Conservation (phyloP, 2,797 vertebrate species). For the Acipenser transmontanus region DNA sequence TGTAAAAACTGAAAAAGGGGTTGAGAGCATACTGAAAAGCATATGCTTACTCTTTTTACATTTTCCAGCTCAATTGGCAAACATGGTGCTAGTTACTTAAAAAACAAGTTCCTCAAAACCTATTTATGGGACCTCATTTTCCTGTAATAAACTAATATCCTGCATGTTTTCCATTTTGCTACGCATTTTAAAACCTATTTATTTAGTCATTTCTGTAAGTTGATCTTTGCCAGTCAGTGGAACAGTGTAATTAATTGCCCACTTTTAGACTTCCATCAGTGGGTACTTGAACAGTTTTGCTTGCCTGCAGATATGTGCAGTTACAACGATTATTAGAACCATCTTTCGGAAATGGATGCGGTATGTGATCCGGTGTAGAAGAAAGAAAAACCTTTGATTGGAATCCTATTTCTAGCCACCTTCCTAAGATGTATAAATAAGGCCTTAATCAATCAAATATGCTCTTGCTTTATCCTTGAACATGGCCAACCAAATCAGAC, state of each 20-base stretch:
- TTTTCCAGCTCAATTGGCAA: too few species aligned
- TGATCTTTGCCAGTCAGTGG: constrained; percentile 14
- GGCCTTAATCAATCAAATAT: constrained; percentile 15
- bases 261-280: constrained; percentile 8
- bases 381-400: constrained; percentile 3
- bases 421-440: constrained; percentile 12
- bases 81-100: too few species aligned
- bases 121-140: neutral
- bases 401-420: constrained; percentile 18
- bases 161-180: constrained; percentile 13
- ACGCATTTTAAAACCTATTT: neutral
- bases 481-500: too few species aligned
- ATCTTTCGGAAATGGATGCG: constrained; percentile 15
- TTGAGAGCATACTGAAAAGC: too few species aligned
- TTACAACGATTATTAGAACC: constrained; percentile 20
- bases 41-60: too few species aligned
- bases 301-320: constrained; percentile 20
- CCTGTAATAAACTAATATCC: constrained; percentile 17
- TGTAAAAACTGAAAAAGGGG: too few species aligned
- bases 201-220: constrained; percentile 17
- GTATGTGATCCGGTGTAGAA: constrained; percentile 12
- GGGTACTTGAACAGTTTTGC: constrained; percentile 9
- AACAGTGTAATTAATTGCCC: constrained; percentile 17
- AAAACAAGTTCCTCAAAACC: too few species aligned
- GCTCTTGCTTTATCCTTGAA: neutral